Evolutionary conservation across 2,888 invertebrate species (phyloP), one percentile per base, ranked within the genome.

Genomic region (Drosophila hamatofila): DNA sequence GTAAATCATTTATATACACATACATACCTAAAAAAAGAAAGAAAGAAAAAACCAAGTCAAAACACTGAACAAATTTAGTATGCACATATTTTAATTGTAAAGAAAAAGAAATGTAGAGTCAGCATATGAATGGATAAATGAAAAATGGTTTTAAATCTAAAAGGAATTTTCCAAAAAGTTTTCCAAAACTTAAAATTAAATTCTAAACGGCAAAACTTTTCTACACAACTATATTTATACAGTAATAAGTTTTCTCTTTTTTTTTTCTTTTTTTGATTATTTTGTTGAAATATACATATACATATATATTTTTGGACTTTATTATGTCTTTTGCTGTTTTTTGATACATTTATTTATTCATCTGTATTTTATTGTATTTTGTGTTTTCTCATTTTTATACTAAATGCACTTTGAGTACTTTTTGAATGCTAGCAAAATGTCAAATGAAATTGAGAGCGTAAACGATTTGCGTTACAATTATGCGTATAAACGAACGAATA

Each of bases 391-490:
- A 37, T 56, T 58, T 56, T 23, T 41, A 71, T 44, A 67, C 57
- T 59, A 63, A 67, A 64, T 72, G 72, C 80, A 78, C 77, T 72
- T 78, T 75, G 66, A 75, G 75, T 71, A 76, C 69, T 76, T 74
- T 75, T 74, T 75, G 57, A 80, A 89, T 75, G 89, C 80, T 82
- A 90, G 85, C 75, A 78, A 86, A 83, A 90, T 85, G 81, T 78
- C 77, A 78, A 90, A 81, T 67, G 88, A 86, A 82, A 76, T 72
- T 81, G 79, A 91, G 55, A 72, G 75, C 78, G 82, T 56, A 65
- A 81, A 65, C 82, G 57, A 75, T 73, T 90, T 80, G 81, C 83
- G 83, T 81, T 84, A 68, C 78, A 84, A 88, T 81, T 83, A 78
- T 80, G 72, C 80, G 83, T 78, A 78, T 81, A 75, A 74, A 77